Evolutionary conservation across 1,140 invertebrate genomes (phyloP).

Genomic region (Holotrichia oblita): DNA sequence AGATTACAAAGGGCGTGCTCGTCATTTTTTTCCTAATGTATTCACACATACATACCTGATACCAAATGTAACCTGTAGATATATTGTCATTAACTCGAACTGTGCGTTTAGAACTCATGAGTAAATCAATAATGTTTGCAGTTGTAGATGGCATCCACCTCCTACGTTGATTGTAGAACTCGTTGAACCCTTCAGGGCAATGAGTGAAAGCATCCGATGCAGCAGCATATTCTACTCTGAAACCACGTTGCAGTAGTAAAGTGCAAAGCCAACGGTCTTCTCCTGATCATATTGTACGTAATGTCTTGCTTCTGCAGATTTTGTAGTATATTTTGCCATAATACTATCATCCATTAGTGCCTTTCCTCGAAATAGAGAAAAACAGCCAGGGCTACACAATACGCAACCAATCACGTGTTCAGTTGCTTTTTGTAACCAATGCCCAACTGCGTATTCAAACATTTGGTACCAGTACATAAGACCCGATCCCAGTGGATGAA

Average conservation of each 20-base stretch:
- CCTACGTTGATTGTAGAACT: slow-evolving; percentile 89
- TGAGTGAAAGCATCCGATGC: slow-evolving; percentile 94
- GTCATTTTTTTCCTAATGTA: no score
- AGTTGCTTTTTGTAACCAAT: slow-evolving; percentile 96
- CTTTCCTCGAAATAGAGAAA: slow-evolving; percentile 87
- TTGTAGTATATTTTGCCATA: slow-evolving; percentile 86
- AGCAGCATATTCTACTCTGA: slow-evolving; percentile 89
- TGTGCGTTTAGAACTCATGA: slow-evolving; percentile 77
- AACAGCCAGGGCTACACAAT: slow-evolving; percentile 90
- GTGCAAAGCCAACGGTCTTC: slow-evolving; percentile 91
- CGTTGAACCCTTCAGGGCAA: slow-evolving; percentile 85
- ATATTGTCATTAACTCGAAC: slow-evolving; percentile 87
- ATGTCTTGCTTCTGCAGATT: slow-evolving; percentile 82
- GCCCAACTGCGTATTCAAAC: slow-evolving; percentile 89
- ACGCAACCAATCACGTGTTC: slow-evolving; percentile 92
- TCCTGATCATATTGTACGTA: slow-evolving; percentile 93
- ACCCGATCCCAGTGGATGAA: slow-evolving; percentile 89
- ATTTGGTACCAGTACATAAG: slow-evolving; percentile 95
- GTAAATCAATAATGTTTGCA: slow-evolving; percentile 87
- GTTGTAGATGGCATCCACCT: slow-evolving; percentile 91
- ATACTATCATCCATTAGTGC: slow-evolving; percentile 93
- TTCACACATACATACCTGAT: background rate
- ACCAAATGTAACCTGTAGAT: slow-evolving; percentile 78
- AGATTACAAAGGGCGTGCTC: no score
- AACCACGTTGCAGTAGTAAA: slow-evolving; percentile 85